A percentile compares a stretch with the other conserved stretches of the same genome.
Conservation (phyloP, 2,888 invertebrate genomes). For the Eristalis arbustorum region DNA sequence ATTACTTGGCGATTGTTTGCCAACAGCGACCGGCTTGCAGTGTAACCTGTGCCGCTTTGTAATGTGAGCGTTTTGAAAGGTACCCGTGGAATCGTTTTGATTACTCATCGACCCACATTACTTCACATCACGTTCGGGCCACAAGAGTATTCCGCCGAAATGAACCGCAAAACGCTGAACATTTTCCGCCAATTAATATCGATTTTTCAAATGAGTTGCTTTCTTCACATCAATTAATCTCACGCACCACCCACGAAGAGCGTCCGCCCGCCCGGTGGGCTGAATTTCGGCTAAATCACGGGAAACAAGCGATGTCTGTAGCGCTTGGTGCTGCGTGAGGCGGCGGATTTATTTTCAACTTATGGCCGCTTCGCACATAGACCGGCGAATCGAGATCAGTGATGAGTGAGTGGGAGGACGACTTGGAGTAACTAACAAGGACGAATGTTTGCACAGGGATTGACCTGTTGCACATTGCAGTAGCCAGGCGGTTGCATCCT, state of each 20-base stretch:
- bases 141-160: neutral
- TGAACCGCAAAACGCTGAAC: constrained; percentile 16
- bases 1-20: constrained; percentile 1
- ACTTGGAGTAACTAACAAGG: constrained; percentile 38
- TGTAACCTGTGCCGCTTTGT: neutral
- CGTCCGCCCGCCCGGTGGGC: constrained; percentile 1
- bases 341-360: constrained; percentile 10
- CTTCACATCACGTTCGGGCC: neutral
- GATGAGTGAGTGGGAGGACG: no score
- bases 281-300: constrained; percentile 29
- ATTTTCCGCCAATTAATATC: constrained; percentile 53
- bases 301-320: constrained; percentile 13
- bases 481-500: constrained; percentile 13
- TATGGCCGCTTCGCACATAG: constrained; percentile 27
- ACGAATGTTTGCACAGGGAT: constrained; percentile 1
- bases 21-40: constrained; percentile 1
- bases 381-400: neutral
- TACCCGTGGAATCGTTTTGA: constrained; percentile 7
- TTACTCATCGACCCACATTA: constrained; percentile 20
- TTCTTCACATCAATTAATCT: constrained; percentile 54
- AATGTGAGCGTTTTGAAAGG: neutral
- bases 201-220: constrained; percentile 50
- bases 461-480: neutral
- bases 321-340: neutral
- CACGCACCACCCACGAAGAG: constrained; percentile 45